These are phyloP conservation scores for Otis tarda DNA, from an alignment of 2,113 vertebrate genomes.

Conservation along the genomic window DNA sequence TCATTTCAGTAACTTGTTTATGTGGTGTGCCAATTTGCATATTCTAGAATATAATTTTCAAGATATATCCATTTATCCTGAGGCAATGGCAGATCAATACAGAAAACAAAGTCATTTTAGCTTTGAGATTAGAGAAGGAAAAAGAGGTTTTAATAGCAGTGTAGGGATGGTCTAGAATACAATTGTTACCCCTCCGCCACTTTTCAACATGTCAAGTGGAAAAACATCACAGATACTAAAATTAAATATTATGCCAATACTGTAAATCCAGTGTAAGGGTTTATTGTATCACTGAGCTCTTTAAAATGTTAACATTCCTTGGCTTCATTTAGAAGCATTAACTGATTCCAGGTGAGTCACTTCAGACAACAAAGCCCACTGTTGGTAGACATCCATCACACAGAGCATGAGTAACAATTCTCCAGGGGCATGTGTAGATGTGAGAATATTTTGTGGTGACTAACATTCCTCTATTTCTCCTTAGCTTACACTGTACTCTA, in stretches of 20 bases:
- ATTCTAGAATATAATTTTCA: background rate
- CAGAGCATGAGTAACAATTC: background rate
- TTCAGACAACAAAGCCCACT: constrained; percentile 11
- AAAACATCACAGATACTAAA: background rate
- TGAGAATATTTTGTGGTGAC: background rate
- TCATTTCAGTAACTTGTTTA: background rate
- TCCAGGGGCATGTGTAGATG: background rate
- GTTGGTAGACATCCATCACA: background rate
- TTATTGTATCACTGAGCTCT: background rate
- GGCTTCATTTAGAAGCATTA: background rate
- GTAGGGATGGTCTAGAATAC: background rate
- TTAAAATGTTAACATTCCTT: constrained; percentile 3
- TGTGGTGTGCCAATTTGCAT: background rate
- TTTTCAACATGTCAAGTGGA: background rate
- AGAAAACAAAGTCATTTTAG: background rate
- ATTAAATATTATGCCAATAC: background rate
- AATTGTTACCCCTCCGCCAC: background rate
- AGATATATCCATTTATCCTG: background rate
- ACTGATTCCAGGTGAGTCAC: constrained; percentile 36
- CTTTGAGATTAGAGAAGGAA: background rate
- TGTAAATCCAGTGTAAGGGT: background rate
- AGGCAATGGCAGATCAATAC: background rate
- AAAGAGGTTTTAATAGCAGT: background rate
- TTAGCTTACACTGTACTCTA: background rate
- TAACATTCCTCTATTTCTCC: background rate